Conservation (phyloP, 2,113 vertebrate genomes). For the Ictalurus punctatus region DNA sequence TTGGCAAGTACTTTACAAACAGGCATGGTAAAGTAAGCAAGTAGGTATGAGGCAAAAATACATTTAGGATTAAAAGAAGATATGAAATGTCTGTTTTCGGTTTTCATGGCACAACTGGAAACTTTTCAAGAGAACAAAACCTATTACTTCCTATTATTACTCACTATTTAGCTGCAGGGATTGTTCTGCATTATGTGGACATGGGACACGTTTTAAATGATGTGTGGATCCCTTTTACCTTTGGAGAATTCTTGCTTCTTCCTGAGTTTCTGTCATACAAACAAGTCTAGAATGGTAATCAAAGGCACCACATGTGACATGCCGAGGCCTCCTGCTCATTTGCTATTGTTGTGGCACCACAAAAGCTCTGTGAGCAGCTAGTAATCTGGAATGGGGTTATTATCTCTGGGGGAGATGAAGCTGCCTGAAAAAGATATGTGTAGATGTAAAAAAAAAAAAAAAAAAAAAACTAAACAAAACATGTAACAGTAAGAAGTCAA, state of each 20-base stretch:
- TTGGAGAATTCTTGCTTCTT: constrained; percentile 56
- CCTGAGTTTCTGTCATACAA: constrained; percentile 66
- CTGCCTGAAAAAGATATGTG: constrained; percentile 29
- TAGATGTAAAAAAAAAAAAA: background rate
- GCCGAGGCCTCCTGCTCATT: constrained; percentile 71
- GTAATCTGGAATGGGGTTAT: constrained; percentile 67
- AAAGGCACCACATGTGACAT: constrained; percentile 74
- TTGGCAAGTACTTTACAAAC: background rate
- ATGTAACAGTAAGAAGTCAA: constrained; percentile 15
- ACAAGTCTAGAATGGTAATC: constrained; percentile 72
- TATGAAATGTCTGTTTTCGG: background rate
- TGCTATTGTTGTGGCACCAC: constrained; percentile 74
- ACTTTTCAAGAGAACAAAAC: background rate
- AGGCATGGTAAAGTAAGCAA: background rate
- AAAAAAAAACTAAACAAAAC: background rate
- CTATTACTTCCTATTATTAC: background rate
- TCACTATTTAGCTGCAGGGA: background rate
- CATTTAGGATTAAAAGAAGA: background rate
- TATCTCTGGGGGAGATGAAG: constrained; percentile 63
- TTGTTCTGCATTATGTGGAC: constrained; percentile 29
- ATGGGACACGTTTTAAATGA: constrained; percentile 13
- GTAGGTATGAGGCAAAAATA: background rate
- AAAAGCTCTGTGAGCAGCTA: constrained; percentile 69
- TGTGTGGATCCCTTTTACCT: constrained; percentile 34
- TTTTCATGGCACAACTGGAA: background rate